Evolutionary conservation across 2,888 invertebrate genomes (phyloP), one percentile per base, ranked within the genome.

Genomic region (Andrena minutula): DNA sequence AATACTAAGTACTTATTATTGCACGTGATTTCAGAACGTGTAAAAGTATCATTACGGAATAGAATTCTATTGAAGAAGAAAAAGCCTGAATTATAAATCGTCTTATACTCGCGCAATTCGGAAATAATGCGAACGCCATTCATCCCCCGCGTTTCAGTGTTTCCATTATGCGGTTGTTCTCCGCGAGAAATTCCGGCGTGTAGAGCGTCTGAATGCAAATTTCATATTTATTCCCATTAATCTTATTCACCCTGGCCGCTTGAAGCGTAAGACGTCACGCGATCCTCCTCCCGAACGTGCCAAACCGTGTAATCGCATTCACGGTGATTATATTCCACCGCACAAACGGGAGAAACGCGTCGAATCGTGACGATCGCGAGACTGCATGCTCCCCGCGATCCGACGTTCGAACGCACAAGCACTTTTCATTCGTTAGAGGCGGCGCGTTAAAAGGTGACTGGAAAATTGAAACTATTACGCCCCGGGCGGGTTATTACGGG

Each of bases 391-490:
- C 1, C 23, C 28, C 30, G 69, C 10, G 30, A 73, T 72, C 20
- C 49, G 28, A 20, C 8, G 12, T 56, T 23, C 35, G 26, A 30
- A 16, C 56, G 26, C 60, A 63, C 30, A 26, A 65, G 32, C n/a
- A 23, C 2, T 30, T 58, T 56, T 58, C 56, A 58, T 79, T 75
- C 58, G 60, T 76, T 80, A 51, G 68, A 61, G 63, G 75, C n/a
- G 10, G 58, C 20, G 56, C 26, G 68, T 16, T 58, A 70, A 84
- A 82, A 84, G 69, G 78, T 60, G 60, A 58, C 26, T 66, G 64
- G 75, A 20, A 70, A 84, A 84, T 84, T 75, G 84, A 84, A 81
- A 81, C 68, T 84, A 81, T 84, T 65, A 63, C 76, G 56, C 7
- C 66, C 63, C 51, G 61, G 73, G 53, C 58, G 2, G 2, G 74